These are phyloP conservation scores for Carassius carassius DNA, from an alignment of 2,113 vertebrate species.

Conservation along the genomic window DNA sequence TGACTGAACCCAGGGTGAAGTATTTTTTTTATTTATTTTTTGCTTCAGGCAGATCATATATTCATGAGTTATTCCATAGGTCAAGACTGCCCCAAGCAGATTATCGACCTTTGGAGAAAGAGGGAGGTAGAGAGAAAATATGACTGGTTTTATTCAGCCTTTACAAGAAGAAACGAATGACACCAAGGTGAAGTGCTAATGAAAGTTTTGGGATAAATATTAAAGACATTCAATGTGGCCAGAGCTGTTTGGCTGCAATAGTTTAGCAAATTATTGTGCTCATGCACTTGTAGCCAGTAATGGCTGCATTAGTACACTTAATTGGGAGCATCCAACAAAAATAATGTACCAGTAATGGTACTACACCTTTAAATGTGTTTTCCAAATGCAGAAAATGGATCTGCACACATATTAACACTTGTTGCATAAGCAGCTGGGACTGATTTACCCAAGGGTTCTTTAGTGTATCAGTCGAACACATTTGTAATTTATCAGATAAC, in stretches of 20 bases:
- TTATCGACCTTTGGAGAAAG: neutral
- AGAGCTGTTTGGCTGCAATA: neutral
- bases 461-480: neutral
- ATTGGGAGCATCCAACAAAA: neutral
- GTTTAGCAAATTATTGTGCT: neutral
- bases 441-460: neutral
- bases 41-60: constrained; percentile 11
- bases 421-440: neutral
- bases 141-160: neutral
- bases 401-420: neutral
- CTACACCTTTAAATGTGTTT: constrained; percentile 8
- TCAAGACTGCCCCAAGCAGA: constrained; percentile 7
- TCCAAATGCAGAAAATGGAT: neutral
- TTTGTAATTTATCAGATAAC: constrained; percentile 13
- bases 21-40: no score
- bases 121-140: neutral
- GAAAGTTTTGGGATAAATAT: neutral
- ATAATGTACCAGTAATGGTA: neutral
- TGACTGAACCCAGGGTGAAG: neutral
- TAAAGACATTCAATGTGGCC: neutral
- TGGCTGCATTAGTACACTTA: neutral
- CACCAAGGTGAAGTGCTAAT: neutral
- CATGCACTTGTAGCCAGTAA: neutral
- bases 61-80: neutral
- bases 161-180: neutral